These are phyloP conservation scores for Pseudotriccus pelzelni DNA, from an alignment of 2,797 vertebrate species.

Conservation along the genomic window DNA sequence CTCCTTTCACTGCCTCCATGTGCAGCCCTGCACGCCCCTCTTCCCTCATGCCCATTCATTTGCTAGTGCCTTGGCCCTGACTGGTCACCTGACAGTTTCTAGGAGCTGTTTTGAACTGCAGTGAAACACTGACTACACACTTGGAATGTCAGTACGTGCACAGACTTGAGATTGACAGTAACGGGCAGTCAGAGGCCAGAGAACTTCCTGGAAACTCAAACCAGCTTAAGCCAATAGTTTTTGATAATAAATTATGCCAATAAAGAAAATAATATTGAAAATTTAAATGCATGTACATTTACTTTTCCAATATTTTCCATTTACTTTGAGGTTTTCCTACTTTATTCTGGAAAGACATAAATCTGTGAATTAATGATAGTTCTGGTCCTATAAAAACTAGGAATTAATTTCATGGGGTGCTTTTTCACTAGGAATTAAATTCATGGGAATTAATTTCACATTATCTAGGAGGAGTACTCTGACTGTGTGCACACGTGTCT, in stretches of 20 bases:
- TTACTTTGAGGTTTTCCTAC: background rate
- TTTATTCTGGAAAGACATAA: background rate
- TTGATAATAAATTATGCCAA: background rate
- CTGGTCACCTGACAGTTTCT: background rate
- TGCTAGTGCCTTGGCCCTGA: background rate
- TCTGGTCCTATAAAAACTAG: background rate
- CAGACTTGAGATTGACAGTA: background rate
- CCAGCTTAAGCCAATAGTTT: background rate
- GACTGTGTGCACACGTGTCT: accelerated
- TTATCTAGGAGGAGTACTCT: background rate
- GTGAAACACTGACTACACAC: background rate
- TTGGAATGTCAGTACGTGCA: background rate
- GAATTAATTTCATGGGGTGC: background rate
- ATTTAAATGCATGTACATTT: background rate
- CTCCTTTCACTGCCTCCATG: background rate
- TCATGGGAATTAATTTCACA: too few species aligned
- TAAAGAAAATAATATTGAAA: background rate
- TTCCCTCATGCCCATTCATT: background rate
- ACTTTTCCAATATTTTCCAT: background rate
- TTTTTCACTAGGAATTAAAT: background rate
- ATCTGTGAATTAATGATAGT: background rate
- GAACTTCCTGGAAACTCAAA: background rate
- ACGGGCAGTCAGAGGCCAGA: background rate
- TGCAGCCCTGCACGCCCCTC: background rate
- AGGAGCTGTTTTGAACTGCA: background rate